phyloP scores from a whole-genome alignment of 2,888 invertebrate species.

The Archips xylosteana region DNA sequence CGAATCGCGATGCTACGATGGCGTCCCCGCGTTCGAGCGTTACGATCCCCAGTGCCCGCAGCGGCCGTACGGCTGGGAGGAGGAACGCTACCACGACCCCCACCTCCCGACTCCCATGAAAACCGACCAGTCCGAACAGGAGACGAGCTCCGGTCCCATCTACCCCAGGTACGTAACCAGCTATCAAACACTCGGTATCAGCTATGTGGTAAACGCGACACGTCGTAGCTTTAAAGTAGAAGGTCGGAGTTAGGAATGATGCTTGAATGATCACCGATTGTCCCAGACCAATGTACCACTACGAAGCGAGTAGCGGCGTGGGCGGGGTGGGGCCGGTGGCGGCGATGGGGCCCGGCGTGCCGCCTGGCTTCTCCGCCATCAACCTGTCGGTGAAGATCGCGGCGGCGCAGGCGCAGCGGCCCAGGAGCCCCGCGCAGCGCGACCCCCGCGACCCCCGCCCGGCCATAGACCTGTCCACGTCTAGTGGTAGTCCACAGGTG shows the following conservation, averaged over 20 bases:
- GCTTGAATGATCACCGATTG: slow-evolving; percentile 49
- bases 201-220: slow-evolving; percentile 81
- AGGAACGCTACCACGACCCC: slow-evolving; percentile 86
- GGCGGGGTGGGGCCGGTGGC: slow-evolving; percentile 87
- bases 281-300: slow-evolving; percentile 92
- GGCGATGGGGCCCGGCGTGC: slow-evolving; percentile 88
- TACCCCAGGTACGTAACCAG: slow-evolving; percentile 87
- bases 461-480: slow-evolving; percentile 94
- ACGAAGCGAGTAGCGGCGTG: slow-evolving; percentile 86
- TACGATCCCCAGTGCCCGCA: slow-evolving; percentile 83
- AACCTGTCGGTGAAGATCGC: slow-evolving; percentile 95
- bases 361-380: slow-evolving; percentile 92
- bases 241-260: slow-evolving; percentile 16
- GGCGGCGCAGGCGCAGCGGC: slow-evolving; percentile 89
- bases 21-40: slow-evolving; percentile 81
- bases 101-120: slow-evolving; percentile 87
- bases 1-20: slow-evolving; percentile 82
- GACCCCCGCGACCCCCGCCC: slow-evolving; percentile 92
- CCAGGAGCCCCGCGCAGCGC: slow-evolving; percentile 90
- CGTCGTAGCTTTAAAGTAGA: slow-evolving; percentile 2
- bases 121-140: slow-evolving; percentile 88
- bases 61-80: slow-evolving; percentile 84
- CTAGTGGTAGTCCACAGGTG: slow-evolving; percentile 95
- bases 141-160: slow-evolving; percentile 89
- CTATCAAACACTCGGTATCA: slow-evolving; percentile 18